Conservation (phyloP, 2,888 invertebrate genomes). For the Clitarchus hookeri region DNA sequence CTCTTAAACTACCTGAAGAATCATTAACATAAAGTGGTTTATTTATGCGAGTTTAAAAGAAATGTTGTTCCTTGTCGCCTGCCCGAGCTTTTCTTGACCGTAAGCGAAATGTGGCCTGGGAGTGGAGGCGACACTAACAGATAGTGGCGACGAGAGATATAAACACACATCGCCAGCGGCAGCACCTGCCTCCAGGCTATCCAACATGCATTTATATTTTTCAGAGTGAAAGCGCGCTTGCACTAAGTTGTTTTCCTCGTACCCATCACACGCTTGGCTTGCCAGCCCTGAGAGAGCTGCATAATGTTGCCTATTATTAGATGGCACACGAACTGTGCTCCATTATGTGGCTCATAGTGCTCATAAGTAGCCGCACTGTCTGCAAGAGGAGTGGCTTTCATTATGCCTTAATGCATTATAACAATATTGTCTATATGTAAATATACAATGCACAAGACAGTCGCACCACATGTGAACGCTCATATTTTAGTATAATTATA, state of each 20-base stretch:
- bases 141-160: not conserved
- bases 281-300: not conserved
- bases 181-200: not conserved
- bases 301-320: not conserved
- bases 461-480: no score
- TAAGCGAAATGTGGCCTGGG: not conserved
- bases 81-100: not conserved
- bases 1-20: not conserved
- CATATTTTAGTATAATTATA: no score
- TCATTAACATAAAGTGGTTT: not conserved
- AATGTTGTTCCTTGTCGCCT: not conserved
- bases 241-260: not conserved
- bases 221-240: not conserved
- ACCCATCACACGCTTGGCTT: not conserved
- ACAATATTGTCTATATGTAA: no score
- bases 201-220: not conserved
- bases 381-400: no score
- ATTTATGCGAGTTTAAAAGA: not conserved
- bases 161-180: not conserved
- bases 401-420: no score
- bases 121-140: not conserved
- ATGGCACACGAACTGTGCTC: no score
- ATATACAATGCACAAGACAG: no score
- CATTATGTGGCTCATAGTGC: no score
- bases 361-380: no score